These are phyloP conservation scores for Oreotrochilus melanogaster DNA, from an alignment of 2,113 vertebrate species.

Conservation along the genomic window DNA sequence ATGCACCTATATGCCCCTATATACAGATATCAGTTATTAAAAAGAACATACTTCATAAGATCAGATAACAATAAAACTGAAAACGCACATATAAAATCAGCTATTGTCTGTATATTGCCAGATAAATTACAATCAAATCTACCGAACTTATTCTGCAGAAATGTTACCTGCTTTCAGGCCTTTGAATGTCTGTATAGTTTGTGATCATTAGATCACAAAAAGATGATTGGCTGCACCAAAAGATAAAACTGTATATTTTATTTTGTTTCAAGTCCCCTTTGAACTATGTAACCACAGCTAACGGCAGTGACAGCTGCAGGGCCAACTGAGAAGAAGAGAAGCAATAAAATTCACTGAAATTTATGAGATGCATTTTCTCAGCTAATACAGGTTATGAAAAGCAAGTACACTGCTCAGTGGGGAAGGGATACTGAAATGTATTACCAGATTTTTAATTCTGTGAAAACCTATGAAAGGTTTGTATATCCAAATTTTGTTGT, in stretches of 20 bases:
- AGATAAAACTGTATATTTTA: background rate
- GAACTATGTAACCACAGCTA: background rate
- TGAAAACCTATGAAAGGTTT: background rate
- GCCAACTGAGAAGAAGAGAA: background rate
- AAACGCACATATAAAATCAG: background rate
- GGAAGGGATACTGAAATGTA: background rate
- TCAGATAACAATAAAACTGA: background rate
- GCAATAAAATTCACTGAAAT: background rate
- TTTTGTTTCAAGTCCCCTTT: background rate
- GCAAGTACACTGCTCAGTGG: background rate
- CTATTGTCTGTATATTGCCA: background rate
- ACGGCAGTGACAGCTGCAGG: background rate
- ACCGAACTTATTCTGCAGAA: background rate
- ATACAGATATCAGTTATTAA: background rate
- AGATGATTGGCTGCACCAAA: background rate
- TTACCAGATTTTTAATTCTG: background rate
- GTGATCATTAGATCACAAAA: background rate
- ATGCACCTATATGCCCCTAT: accelerated
- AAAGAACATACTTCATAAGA: background rate
- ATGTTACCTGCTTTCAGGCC: background rate
- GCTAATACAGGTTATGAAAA: background rate
- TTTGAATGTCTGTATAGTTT: background rate
- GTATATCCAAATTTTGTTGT: background rate
- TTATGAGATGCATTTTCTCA: background rate
- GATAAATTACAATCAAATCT: background rate